phyloP scores from a whole-genome alignment of 2,113 vertebrate genomes.

The Hippocampus zosterae region DNA sequence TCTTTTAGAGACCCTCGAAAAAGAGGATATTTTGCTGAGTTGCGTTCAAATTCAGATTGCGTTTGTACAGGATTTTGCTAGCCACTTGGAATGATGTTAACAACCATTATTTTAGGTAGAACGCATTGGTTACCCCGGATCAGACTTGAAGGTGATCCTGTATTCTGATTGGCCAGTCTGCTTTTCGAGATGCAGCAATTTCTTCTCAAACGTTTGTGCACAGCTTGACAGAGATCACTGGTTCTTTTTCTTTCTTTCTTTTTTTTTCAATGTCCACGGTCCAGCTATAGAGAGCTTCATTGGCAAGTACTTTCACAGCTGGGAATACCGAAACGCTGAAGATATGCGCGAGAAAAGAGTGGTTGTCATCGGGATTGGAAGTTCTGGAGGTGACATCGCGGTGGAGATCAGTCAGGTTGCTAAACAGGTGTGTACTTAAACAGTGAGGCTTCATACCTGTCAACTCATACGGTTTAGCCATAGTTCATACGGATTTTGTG shows the following conservation, averaged over 20 bases:
- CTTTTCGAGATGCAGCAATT: background rate
- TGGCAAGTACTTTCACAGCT: slow-evolving; percentile 80
- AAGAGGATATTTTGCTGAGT: no score
- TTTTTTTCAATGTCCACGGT: background rate
- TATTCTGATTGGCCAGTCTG: background rate
- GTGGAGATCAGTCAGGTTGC: slow-evolving; percentile 83
- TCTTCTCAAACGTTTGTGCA: background rate
- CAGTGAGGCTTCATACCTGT: background rate
- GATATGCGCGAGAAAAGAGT: slow-evolving; percentile 77
- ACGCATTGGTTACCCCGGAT: no score
- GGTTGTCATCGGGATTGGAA: slow-evolving; percentile 84
- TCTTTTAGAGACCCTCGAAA: no score
- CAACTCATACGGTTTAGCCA: no score
- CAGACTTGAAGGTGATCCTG: background rate
- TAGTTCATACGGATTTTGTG: no score
- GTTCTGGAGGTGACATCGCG: slow-evolving; percentile 84
- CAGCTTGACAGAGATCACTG: background rate
- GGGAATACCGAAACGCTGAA: slow-evolving; percentile 75
- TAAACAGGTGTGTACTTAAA: slow-evolving; percentile 64
- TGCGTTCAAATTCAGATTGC: no score
- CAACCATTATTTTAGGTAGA: no score
- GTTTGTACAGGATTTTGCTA: no score
- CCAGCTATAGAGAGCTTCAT: slow-evolving; percentile 82
- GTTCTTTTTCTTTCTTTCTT: background rate
- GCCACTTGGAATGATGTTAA: no score